These are phyloP conservation scores for Orthonychiurus folsomi DNA, from an alignment of 2,888 invertebrate species.

Conservation along the genomic window DNA sequence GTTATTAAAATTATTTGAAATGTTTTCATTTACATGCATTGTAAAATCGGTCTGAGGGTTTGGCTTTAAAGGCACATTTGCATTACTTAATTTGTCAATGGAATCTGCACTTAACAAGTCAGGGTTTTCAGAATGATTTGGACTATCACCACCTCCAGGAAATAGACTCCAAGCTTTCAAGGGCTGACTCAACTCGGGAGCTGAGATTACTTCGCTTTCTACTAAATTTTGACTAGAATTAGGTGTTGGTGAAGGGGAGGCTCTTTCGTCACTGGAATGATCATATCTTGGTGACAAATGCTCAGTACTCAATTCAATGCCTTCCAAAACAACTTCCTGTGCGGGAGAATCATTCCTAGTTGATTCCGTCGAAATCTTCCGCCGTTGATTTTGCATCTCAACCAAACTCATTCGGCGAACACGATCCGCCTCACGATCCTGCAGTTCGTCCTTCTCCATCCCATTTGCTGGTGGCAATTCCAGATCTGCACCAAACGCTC, in stretches of 20 bases:
- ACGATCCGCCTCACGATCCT: conserved; percentile 23
- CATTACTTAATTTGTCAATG: neutral
- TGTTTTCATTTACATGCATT: neutral
- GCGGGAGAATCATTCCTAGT: neutral
- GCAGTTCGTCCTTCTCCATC: conserved; percentile 17
- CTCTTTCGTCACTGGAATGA: conserved; percentile 10
- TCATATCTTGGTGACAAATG: conserved; percentile 8
- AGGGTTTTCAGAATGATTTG: neutral
- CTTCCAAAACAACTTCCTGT: neutral
- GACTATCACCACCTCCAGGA: too few species aligned
- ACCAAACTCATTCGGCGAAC: conserved; percentile 26
- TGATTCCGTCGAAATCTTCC: neutral
- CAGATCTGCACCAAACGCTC: conserved; percentile 2
- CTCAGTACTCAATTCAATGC: too few species aligned
- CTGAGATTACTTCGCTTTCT: neutral
- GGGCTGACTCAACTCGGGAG: neutral
- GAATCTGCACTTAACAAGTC: neutral
- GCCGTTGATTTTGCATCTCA: conserved; percentile 18
- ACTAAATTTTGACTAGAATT: neutral
- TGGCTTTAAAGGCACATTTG: neutral
- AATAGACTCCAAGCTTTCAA: neutral
- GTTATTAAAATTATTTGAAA: neutral
- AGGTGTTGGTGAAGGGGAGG: neutral
- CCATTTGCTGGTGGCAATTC: conserved; percentile 9
- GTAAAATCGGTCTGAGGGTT: neutral